Evolutionary conservation across 2,888 invertebrate species (phyloP).

Genomic region (Drepanosiphum platanoidis): DNA sequence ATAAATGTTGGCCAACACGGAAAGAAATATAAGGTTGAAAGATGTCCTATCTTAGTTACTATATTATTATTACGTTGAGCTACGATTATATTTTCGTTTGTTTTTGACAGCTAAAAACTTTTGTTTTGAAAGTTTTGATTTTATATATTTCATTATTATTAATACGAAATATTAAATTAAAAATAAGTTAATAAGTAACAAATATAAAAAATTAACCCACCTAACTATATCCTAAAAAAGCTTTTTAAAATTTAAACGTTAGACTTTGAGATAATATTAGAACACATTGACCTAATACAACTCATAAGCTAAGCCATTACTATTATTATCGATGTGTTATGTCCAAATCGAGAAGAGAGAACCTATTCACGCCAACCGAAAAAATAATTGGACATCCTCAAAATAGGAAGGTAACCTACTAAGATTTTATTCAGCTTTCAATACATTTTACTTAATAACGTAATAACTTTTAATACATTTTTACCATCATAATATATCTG

Average conservation of each 20-base stretch:
- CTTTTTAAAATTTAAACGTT: background rate
- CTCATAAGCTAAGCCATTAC: background rate
- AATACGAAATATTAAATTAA: no score
- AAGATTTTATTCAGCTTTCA: background rate
- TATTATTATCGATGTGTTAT: background rate
- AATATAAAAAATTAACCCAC: background rate
- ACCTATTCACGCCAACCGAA: background rate
- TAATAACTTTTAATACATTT: no score
- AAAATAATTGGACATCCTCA: background rate
- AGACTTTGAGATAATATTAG: background rate
- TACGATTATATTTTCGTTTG: no score
- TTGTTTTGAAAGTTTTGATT: no score
- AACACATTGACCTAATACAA: background rate
- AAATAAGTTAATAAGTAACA: no score
- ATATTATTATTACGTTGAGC: no score
- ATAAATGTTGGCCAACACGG: no score
- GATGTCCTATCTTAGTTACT: no score
- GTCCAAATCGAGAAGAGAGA: background rate
- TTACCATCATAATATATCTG: background rate
- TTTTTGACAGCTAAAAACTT: no score
- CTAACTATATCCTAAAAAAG: background rate
- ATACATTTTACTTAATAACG: background rate
- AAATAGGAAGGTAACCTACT: background rate
- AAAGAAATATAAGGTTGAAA: no score
- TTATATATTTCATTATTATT: no score